These are phyloP conservation scores for Cyprinodon brontotheroides DNA, from an alignment of 2,113 vertebrate genomes.

Conservation along the genomic window DNA sequence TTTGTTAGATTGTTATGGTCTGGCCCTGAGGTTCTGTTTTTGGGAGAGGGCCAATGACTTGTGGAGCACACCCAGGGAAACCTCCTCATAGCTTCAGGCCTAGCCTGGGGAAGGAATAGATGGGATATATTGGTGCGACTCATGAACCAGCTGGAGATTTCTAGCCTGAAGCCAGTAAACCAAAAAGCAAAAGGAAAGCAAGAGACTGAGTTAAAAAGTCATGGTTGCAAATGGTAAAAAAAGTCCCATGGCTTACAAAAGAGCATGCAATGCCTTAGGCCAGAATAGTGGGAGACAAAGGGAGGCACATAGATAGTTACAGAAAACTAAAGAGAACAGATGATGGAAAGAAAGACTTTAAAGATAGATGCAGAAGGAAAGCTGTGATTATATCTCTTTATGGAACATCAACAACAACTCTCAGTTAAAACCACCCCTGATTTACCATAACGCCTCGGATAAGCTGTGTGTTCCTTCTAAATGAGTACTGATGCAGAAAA, in stretches of 20 bases:
- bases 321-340: background rate
- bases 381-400: background rate
- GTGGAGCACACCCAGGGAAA: conserved; percentile 67
- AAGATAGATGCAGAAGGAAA: background rate
- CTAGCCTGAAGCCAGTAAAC: conserved; percentile 59
- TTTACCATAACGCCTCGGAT: background rate
- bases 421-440: background rate
- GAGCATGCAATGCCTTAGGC: conserved; percentile 40
- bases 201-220: conserved; percentile 27
- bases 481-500: background rate
- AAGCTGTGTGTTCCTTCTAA: no score
- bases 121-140: conserved; percentile 61
- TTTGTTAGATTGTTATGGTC: conserved; percentile 75
- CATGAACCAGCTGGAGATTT: conserved; percentile 47
- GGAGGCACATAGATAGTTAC: conserved; percentile 13
- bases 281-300: conserved; percentile 24
- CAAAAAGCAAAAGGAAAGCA: conserved; percentile 20
- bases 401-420: conserved; percentile 10
- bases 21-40: conserved; percentile 79
- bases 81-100: conserved; percentile 81
- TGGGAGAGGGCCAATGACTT: conserved; percentile 68
- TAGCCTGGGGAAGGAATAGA: conserved; percentile 82
- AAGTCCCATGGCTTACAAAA: conserved; percentile 41
- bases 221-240: conserved; percentile 25
- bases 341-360: background rate